phyloP scores from a whole-genome alignment of 2,797 vertebrate genomes.

The Anabas testudineus region DNA sequence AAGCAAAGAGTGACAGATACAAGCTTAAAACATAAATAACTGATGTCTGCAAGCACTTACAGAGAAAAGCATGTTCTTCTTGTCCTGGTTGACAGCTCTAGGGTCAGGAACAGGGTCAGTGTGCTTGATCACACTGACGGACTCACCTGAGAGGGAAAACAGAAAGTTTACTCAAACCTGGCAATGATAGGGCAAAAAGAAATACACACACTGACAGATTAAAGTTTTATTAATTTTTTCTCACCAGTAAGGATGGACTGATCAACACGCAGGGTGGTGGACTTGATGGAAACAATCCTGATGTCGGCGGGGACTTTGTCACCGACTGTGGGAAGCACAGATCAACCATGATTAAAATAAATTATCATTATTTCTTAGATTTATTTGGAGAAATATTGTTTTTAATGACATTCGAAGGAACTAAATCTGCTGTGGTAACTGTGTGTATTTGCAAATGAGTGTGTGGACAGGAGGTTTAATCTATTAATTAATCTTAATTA shows the following conservation, averaged over 20 bases:
- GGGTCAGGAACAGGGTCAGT: conserved; percentile 91
- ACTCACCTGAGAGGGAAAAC: conserved; percentile 86
- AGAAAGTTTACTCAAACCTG: conserved; percentile 7
- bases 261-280: conserved; percentile 88
- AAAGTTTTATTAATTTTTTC: conserved; percentile 35
- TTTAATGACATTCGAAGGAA: conserved; percentile 4
- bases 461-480: conserved; percentile 1
- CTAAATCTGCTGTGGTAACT: background rate
- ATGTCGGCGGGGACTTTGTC: conserved; percentile 90
- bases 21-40: background rate
- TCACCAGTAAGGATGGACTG: conserved; percentile 92
- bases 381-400: background rate
- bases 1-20: background rate
- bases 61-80: conserved; percentile 99
- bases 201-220: background rate
- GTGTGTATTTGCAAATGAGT: background rate
- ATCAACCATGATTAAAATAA: background rate
- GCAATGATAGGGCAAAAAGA: background rate
- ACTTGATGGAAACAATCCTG: conserved; percentile 85
- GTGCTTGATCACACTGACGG: conserved; percentile 97
- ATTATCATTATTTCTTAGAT: background rate
- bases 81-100: conserved; percentile 97
- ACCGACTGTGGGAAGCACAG: conserved; percentile 80
- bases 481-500: background rate
- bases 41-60: conserved; percentile 77